These are phyloP conservation scores for Saguinus imperator DNA, from an alignment of 2,113 vertebrate species.

Conservation along the genomic window DNA sequence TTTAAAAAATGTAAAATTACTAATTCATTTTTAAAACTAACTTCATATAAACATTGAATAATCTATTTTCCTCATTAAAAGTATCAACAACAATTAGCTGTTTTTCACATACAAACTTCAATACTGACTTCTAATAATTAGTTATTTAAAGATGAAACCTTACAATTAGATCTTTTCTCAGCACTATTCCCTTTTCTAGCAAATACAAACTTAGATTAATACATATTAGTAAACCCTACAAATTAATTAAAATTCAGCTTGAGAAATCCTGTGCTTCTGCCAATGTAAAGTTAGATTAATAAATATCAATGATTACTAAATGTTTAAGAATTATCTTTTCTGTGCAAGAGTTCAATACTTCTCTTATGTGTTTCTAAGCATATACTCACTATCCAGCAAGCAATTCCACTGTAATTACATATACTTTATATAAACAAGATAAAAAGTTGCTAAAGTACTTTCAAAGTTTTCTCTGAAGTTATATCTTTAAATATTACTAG, in stretches of 20 bases:
- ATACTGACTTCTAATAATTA: neutral
- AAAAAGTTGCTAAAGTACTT: neutral
- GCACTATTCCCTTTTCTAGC: neutral
- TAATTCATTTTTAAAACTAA: neutral
- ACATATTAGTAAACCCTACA: neutral
- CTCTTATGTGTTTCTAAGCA: neutral
- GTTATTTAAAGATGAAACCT: neutral
- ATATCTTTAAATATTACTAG: neutral
- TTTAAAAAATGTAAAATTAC: constrained; percentile 39
- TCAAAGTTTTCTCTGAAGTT: neutral
- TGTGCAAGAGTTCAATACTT: neutral
- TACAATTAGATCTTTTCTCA: neutral
- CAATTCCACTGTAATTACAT: neutral
- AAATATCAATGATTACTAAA: neutral
- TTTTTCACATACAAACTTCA: neutral
- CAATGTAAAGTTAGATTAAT: neutral
- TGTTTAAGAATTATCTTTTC: neutral
- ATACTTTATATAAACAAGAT: neutral
- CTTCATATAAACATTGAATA: neutral
- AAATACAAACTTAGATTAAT: neutral
- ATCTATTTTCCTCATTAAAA: neutral
- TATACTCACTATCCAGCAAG: neutral
- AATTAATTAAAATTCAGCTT: constrained; percentile 23
- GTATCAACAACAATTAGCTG: neutral
- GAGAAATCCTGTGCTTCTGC: neutral